These are phyloP conservation scores for Spodoptera litura DNA, from an alignment of 1,140 invertebrate species.

Conservation along the genomic window DNA sequence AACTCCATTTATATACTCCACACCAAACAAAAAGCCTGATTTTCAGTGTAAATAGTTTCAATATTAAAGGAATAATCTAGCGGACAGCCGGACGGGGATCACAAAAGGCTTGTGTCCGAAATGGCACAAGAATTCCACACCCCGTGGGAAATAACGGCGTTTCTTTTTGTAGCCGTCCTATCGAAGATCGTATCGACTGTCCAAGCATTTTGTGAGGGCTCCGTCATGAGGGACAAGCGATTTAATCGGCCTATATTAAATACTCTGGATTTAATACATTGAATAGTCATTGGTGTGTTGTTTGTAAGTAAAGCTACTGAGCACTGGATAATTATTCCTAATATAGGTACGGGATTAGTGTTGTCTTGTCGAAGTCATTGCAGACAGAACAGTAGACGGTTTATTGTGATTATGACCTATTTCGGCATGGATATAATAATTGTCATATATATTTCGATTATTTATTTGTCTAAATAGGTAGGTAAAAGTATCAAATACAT, in stretches of 20 bases:
- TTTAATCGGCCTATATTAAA: neutral
- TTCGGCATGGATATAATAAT: too few relatives aligned
- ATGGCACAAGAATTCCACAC: slow-evolving; percentile 62
- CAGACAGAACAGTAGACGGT: too few relatives aligned
- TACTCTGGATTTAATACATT: too few relatives aligned
- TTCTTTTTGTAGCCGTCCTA: slow-evolving; percentile 64
- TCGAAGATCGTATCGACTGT: slow-evolving; percentile 64
- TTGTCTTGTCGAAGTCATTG: too few relatives aligned
- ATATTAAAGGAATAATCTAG: slow-evolving; percentile 57
- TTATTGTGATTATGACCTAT: too few relatives aligned
- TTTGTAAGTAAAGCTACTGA: too few relatives aligned
- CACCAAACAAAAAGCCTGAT: slow-evolving; percentile 8
- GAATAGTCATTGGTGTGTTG: too few relatives aligned
- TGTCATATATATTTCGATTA: too few relatives aligned
- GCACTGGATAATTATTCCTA: too few relatives aligned
- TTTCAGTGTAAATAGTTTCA: slow-evolving; percentile 43
- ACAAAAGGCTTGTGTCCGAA: slow-evolving; percentile 58
- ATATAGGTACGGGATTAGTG: too few relatives aligned
- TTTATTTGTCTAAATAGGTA: neutral
- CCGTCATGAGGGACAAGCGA: slow-evolving; percentile 46
- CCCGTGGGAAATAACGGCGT: slow-evolving; percentile 74
- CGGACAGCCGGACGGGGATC: slow-evolving; percentile 40
- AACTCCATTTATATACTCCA: neutral
- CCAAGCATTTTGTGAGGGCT: slow-evolving; percentile 52
- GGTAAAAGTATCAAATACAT: too few relatives aligned